Evolutionary conservation across 2,797 vertebrate genomes (phyloP).

Genomic region (Glossophaga mutica): DNA sequence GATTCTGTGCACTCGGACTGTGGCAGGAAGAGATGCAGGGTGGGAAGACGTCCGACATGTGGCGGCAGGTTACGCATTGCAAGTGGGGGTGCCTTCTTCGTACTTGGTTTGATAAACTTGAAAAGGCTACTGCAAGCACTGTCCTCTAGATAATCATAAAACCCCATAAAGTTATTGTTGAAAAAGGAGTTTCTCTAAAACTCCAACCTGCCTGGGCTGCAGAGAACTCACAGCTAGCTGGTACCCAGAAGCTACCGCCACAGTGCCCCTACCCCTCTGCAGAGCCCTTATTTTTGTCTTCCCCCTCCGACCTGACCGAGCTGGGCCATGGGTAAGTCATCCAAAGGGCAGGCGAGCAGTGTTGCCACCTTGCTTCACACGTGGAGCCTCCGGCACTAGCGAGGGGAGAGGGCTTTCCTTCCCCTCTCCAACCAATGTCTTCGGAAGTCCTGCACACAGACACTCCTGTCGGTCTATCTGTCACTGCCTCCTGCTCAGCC

Average conservation of each 20-base stretch:
- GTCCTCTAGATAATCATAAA: not conserved
- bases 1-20: not conserved
- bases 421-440: not conserved
- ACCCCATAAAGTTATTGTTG: not conserved
- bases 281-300: not conserved
- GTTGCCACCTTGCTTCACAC: not conserved
- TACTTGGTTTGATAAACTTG: not conserved
- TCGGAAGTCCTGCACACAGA: not conserved
- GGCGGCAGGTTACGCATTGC: accelerated
- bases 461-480: not conserved
- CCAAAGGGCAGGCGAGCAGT: not conserved
- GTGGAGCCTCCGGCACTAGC: not conserved
- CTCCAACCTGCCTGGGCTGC: not conserved
- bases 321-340: not conserved
- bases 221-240: not conserved
- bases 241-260: not conserved
- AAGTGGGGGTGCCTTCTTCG: not conserved
- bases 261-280: accelerated
- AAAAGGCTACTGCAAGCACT: not conserved
- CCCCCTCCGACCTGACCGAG: too few species aligned
- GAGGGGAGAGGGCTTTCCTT: not conserved
- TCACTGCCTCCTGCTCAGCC: not conserved
- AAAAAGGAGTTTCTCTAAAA: not conserved
- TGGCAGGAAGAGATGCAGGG: accelerated
- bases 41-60: accelerated